phyloP scores from a whole-genome alignment of 30 jellyfish, hydroid and myxozoan genomes.

The Nemopilema nomurai region DNA sequence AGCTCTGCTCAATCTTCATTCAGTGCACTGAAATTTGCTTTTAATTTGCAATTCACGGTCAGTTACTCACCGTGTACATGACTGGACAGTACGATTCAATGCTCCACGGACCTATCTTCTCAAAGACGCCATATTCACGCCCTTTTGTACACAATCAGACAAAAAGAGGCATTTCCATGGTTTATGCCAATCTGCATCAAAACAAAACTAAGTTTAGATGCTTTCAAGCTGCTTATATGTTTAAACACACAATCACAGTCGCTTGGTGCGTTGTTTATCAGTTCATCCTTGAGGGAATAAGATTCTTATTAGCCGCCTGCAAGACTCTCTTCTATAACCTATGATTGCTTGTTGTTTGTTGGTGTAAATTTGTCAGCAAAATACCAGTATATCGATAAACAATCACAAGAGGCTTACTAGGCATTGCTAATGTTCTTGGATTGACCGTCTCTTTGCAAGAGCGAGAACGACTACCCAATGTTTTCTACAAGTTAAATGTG shows the following conservation, averaged over 20 bases:
- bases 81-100: not conserved
- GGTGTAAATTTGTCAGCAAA: no score
- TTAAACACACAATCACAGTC: not conserved
- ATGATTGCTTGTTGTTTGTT: no score
- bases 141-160: not conserved
- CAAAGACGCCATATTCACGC: not conserved
- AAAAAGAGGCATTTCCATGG: not conserved
- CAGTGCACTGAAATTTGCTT: not conserved
- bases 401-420: no score
- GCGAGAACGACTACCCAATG: no score
- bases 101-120: not conserved
- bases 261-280: not conserved
- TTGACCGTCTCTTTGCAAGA: no score
- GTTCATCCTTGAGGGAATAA: no score
- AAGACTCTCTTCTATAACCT: no score
- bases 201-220: not conserved
- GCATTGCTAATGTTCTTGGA: no score
- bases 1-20: not conserved
- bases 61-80: not conserved
- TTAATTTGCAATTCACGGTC: not conserved
- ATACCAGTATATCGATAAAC: no score
- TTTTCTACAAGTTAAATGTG: no score
- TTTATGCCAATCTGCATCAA: not conserved
- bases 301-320: no score
- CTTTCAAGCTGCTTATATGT: not conserved